Evolutionary conservation across 2,888 invertebrate species (phyloP).

Genomic region (Chironomus riparius): DNA sequence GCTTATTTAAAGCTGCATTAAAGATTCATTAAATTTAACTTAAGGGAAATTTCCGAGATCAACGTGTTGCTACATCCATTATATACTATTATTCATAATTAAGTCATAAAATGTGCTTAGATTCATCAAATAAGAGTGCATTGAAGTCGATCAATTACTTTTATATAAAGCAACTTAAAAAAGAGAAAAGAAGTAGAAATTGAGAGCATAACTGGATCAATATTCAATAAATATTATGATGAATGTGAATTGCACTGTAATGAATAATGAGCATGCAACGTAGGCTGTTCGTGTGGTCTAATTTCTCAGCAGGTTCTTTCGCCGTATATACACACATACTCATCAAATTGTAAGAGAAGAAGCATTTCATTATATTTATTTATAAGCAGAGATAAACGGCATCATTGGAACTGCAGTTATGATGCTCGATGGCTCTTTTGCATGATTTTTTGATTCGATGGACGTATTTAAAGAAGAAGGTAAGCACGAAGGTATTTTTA

Average conservation of each 20-base stretch:
- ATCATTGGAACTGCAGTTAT: not conserved
- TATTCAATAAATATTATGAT: not conserved
- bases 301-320: not conserved
- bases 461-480: not conserved
- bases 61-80: not conserved
- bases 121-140: not conserved
- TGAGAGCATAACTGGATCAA: conserved; percentile 3
- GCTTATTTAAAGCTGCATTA: not conserved
- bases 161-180: not conserved
- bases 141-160: not conserved
- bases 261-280: not conserved
- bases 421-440: not conserved
- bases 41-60: not conserved
- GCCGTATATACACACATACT: not conserved
- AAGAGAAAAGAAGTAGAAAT: not conserved
- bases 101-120: no score
- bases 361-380: not conserved
- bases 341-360: not conserved
- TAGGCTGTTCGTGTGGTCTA: not conserved
- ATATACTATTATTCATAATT: not conserved
- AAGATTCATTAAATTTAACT: not conserved
- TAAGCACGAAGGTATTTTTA: no score
- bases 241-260: not conserved
- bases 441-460: not conserved
- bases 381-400: not conserved